Evolutionary conservation across 2,888 invertebrate species (phyloP), one percentile per base, ranked within the genome.

Genomic region (Lasioglossum vierecki): DNA sequence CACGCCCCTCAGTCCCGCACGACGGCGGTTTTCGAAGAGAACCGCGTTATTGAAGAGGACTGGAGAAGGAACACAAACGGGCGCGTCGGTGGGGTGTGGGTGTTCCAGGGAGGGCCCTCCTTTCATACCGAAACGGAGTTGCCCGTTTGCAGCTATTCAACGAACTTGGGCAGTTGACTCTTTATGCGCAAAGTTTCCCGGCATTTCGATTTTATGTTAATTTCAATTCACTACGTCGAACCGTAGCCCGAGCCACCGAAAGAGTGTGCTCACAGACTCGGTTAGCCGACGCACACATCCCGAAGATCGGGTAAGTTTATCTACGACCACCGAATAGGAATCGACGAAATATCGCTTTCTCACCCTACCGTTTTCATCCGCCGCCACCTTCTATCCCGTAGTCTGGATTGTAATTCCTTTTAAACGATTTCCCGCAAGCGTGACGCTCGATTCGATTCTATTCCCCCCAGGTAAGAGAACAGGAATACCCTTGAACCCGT

Each of bases 181-280:
- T 94, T 94, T 94, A 94, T 93, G 93, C 93, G 91, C 92, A 88
- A 94, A 94, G 93, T 94, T 94, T 93, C 90, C 91, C 91, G 93
- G 93, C 93, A 92, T 94, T 94, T 94, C 93, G 94, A 94, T 94
- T 94, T 94, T 94, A 94, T 94, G 94, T 93, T 94, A 94, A 94
- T 94, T 94, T 94, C 94, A 93, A 94, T 94, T 94, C 94, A 92
- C 92, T 92, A 92, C 93, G 91, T 88, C 91, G 92, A 91, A 92
- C 89, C 87, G 80, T 83, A 60, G 89, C 89, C 63, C 89, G 91
- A 90, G 91, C 88, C 91, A 57, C 91, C 57, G 91, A 93, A 93
- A 92, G 92, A 93, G 92, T 91, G 90, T 92, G 91, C 81, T 84
- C 87, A 79, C 72, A 84, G 86, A 88, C 88, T 89, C 89, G 83